phyloP scores from a whole-genome alignment of 2,888 invertebrate genomes.

The Ormyrus nitidulus region DNA sequence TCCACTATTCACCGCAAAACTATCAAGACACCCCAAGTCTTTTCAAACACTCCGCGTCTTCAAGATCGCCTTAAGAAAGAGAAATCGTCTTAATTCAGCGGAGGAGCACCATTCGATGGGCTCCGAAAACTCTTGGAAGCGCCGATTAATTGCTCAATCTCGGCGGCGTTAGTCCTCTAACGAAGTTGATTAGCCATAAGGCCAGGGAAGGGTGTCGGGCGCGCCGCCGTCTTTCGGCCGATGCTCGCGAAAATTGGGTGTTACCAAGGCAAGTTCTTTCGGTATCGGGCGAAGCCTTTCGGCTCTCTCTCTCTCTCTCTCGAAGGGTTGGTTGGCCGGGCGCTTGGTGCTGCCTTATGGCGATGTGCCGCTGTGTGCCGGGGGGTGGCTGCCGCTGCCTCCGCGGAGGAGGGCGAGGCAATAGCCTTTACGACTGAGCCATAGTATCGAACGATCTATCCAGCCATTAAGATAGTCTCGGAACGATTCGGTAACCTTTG shows the following conservation, averaged over 20 bases:
- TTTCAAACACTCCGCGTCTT: too few relatives aligned
- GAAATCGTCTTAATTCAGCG: not conserved
- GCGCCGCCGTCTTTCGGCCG: not conserved
- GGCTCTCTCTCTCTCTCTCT: slow-evolving; percentile 19
- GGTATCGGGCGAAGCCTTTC: slow-evolving; percentile 16
- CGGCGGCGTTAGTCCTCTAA: not conserved
- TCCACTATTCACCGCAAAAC: too few relatives aligned
- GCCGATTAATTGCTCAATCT: slow-evolving; percentile 48
- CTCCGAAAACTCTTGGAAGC: slow-evolving; percentile 19
- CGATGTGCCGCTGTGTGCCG: not conserved
- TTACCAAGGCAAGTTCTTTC: slow-evolving; percentile 67
- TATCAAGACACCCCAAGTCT: too few relatives aligned
- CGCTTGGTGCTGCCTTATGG: slow-evolving; percentile 44
- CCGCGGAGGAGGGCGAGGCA: slow-evolving; percentile 68
- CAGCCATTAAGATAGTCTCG: slow-evolving; percentile 75
- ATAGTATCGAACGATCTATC: slow-evolving; percentile 76
- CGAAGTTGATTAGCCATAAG: slow-evolving; percentile 49
- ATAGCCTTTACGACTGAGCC: slow-evolving; percentile 76
- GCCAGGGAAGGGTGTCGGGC: slow-evolving; percentile 16
- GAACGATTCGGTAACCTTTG: slow-evolving; percentile 76
- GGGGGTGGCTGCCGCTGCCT: not conserved
- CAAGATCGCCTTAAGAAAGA: slow-evolving; percentile 1
- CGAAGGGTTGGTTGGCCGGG: slow-evolving; percentile 53
- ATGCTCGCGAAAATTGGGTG: slow-evolving; percentile 60
- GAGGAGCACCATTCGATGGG: not conserved